These are phyloP conservation scores for Gambelia wislizenii DNA, from an alignment of 2,797 vertebrate genomes.

Conservation along the genomic window DNA sequence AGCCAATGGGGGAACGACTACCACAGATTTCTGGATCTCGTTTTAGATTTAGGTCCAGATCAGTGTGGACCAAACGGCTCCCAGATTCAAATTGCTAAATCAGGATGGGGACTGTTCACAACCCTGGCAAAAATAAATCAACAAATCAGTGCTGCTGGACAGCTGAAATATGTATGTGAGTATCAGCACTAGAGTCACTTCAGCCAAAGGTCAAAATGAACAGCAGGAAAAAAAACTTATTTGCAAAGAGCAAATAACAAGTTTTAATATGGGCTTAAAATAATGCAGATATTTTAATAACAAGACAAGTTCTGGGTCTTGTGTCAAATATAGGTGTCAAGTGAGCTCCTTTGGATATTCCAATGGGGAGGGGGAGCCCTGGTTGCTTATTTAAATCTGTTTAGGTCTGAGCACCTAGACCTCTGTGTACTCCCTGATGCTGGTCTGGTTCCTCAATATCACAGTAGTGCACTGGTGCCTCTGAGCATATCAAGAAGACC, in stretches of 20 bases:
- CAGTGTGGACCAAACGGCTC: too few species aligned
- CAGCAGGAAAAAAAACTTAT: not conserved
- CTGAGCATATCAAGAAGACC: too few species aligned
- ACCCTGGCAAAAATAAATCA: too few species aligned
- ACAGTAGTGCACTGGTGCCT: too few species aligned
- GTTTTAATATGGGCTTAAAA: not conserved
- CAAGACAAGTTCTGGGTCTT: too few species aligned
- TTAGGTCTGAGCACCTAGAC: not conserved
- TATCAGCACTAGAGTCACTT: not conserved
- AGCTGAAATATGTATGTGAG: not conserved
- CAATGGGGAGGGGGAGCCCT: not conserved
- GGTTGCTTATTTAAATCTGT: not conserved
- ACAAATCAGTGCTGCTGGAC: not conserved
- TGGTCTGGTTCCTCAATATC: not conserved
- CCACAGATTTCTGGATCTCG: too few species aligned
- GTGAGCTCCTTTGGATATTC: not conserved
- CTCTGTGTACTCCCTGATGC: too few species aligned
- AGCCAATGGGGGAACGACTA: too few species aligned
- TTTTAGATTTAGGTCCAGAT: too few species aligned
- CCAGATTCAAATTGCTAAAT: too few species aligned
- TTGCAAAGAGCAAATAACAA: not conserved
- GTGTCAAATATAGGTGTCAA: not conserved
- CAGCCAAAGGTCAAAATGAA: not conserved
- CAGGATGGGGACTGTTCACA: too few species aligned
- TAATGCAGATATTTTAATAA: too few species aligned